These are phyloP conservation scores for Clarias laeviceps DNA, from an alignment of 2,797 vertebrate genomes.

Conservation along the genomic window DNA sequence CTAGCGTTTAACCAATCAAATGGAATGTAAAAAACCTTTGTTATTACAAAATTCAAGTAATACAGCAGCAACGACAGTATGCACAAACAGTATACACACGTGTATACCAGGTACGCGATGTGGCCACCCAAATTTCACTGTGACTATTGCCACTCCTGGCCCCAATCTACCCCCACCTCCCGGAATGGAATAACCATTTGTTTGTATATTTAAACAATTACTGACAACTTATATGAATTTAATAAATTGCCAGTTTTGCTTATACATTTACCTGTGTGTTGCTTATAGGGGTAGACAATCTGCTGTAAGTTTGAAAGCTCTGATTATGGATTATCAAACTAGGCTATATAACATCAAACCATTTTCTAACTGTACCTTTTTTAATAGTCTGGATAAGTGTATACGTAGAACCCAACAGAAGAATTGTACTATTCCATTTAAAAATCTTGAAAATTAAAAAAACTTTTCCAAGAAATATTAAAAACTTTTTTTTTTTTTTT, in stretches of 20 bases:
- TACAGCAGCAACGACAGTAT: not conserved
- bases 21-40: not conserved
- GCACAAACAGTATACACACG: not conserved
- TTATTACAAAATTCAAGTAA: not conserved
- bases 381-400: not conserved
- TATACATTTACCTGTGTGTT: not conserved
- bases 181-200: not conserved
- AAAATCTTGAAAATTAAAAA: not conserved
- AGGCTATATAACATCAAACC: not conserved
- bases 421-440: not conserved
- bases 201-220: not conserved
- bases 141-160: not conserved
- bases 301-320: not conserved
- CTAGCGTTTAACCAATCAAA: not conserved
- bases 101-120: not conserved
- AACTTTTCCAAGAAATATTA: no score
- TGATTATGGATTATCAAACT: not conserved
- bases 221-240: constrained; percentile 1
- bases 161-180: not conserved
- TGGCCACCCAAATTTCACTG: not conserved
- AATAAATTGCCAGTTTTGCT: not conserved
- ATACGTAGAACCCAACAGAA: not conserved
- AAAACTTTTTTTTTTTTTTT: no score
- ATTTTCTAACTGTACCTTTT: no score
- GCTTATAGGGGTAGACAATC: not conserved